Percentiles rank a stretch among this genome's conserved stretches.
Evolutionary conservation across 2,797 vertebrate species (phyloP).

Genomic region (Cuniculus paca): DNA sequence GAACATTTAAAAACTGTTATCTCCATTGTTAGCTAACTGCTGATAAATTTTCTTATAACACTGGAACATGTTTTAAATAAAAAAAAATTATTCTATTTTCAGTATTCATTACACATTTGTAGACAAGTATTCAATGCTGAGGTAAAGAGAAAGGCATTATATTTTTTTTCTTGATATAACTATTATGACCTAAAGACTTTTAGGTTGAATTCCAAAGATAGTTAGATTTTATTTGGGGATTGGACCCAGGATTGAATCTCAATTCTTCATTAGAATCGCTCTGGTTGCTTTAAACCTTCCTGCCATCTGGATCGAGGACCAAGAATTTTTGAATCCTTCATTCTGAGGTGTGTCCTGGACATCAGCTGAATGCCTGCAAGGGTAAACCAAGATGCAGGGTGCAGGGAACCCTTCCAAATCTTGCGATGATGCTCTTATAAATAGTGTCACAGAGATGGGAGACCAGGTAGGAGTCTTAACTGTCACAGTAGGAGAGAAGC

Average conservation of each 20-base stretch:
- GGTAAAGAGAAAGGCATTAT: background rate
- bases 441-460: background rate
- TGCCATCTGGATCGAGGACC: background rate
- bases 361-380: background rate
- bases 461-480: background rate
- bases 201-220: background rate
- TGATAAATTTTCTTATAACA: constrained; percentile 41
- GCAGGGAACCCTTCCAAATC: background rate
- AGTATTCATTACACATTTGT: constrained; percentile 10
- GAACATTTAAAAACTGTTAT: constrained; percentile 53
- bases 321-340: background rate
- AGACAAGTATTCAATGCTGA: constrained; percentile 4
- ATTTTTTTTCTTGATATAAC: constrained; percentile 11
- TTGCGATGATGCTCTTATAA: background rate
- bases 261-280: background rate
- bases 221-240: background rate
- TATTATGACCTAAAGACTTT: background rate
- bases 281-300: constrained; percentile 7
- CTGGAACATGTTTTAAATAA: constrained; percentile 26
- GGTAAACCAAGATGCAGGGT: background rate
- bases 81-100: constrained; percentile 57
- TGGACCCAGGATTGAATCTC: background rate
- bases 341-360: background rate
- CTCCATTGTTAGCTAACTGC: constrained; percentile 12
- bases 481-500: background rate